Percentiles rank a stretch among this genome's conserved stretches.
Conservation (phyloP, 2,797 vertebrate species). For the Iguana delicatissima region DNA sequence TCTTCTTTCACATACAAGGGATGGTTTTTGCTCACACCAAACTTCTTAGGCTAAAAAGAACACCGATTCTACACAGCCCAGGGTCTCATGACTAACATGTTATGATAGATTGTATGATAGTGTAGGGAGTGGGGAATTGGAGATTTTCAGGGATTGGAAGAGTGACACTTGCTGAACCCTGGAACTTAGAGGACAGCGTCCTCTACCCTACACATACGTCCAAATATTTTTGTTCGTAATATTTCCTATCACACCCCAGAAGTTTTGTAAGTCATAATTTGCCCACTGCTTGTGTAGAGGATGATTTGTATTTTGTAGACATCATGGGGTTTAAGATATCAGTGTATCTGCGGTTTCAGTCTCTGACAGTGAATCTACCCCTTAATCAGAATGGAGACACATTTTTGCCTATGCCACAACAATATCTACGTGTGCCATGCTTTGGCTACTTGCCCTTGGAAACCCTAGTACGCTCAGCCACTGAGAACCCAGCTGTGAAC, state of each 20-base stretch:
- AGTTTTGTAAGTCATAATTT: no score
- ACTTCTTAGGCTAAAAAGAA: not conserved
- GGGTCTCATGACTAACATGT: not conserved
- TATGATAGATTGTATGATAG: not conserved
- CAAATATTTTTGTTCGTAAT: no score
- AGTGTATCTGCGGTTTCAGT: not conserved
- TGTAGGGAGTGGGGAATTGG: no score
- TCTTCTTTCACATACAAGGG: not conserved
- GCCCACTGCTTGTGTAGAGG: not conserved
- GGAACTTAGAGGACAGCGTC: no score
- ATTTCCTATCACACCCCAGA: no score
- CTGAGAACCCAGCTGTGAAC: not conserved
- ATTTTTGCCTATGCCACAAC: not conserved
- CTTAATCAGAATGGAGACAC: not conserved
- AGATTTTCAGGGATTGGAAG: no score
- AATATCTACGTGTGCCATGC: no score
- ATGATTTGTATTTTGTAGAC: not conserved
- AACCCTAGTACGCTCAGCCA: not conserved
- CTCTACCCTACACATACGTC: no score
- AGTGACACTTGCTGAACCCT: no score
- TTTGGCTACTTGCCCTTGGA: not conserved
- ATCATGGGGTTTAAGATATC: not conserved
- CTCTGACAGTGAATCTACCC: not conserved
- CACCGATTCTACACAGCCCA: not conserved
- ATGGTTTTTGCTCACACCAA: not conserved